Base-by-base conservation (phyloP, 2,797 vertebrate genomes). In the Crocodylus rhombifer region DNA sequence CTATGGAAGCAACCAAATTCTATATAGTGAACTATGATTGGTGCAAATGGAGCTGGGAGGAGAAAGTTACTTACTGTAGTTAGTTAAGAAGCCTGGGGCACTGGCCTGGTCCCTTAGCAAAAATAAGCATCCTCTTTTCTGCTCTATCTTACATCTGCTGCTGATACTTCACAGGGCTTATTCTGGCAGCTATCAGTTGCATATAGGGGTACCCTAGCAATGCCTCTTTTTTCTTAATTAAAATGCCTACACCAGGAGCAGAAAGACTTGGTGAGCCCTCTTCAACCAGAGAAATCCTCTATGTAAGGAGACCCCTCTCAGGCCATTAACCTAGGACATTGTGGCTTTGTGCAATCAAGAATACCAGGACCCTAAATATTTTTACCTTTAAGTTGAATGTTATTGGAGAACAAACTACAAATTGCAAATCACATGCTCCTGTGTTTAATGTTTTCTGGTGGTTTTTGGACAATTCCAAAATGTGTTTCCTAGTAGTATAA, bases 21-120 rank as follows among this genome's bases (percentile, higher is more conserved):
- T 61, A 60, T 36, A 36, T 77, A 9, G 6, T 82, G 36, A 77
- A 3, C 56, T 69, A 30, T 11, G 81, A 1, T 4, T 75, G 51
- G 1, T 65, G 9, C 8, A 62, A 25, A 9, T 4, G 82, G 56
- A 2, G 0, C 28, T 21, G 5, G 6, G 2, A 26, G 76, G 9
- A 28, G 56, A 80, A 80, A 6, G 21, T 25, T 17, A 16, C 4
- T 5, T 51, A 51, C 42, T 69, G 30, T 23, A 33, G 33, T 73
- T 7, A 14, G 14, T 21, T 73, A 4, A 51, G 36, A 4, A 51
- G 36, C 13, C 13, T 73, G 69, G 14, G 33, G 15, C n/a, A 30
- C 64, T 65, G 64, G n/a, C 63, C 30, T 15, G 64, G 16, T 15
- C 15, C 28, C 17, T 65, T 28, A n/a, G 14, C 15, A 65, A 65